Evolutionary conservation across 2,888 invertebrate genomes (phyloP).

Genomic region (Seira sanloemensis): DNA sequence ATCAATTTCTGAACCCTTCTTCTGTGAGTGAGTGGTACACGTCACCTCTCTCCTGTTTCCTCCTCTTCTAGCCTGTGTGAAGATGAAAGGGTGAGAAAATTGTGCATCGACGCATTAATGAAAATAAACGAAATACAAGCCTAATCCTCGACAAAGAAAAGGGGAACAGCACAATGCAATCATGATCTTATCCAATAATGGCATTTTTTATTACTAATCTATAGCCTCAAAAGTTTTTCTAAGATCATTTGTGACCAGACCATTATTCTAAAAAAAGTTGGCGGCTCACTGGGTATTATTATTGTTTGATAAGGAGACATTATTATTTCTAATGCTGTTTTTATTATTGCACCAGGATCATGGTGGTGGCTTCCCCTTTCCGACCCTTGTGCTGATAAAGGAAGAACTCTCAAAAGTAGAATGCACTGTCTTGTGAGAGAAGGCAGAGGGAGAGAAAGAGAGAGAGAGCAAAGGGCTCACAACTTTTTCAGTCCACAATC

Average conservation of each 20-base stretch:
- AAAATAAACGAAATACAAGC: slow-evolving; percentile 14
- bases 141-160: not conserved
- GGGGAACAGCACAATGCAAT: not conserved
- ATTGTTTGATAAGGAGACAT: not conserved
- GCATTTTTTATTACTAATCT: not conserved
- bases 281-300: not conserved
- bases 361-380: not conserved
- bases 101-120: slow-evolving; percentile 25
- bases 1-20: slow-evolving; percentile 19
- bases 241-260: not conserved
- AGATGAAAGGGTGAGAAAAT: slow-evolving; percentile 15
- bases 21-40: slow-evolving; percentile 14
- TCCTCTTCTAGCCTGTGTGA: not conserved
- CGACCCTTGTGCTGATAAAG: not conserved
- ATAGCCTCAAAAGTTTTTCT: not conserved
- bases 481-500: not conserved
- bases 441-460: no score
- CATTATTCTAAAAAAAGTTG: not conserved
- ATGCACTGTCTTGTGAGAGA: no score
- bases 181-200: not conserved
- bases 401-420: no score
- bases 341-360: not conserved
- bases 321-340: not conserved
- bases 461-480: no score
- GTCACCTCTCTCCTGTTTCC: slow-evolving; percentile 5